These are phyloP conservation scores for Diadegma fenestrale DNA, from an alignment of 2,888 invertebrate species.

Conservation along the genomic window DNA sequence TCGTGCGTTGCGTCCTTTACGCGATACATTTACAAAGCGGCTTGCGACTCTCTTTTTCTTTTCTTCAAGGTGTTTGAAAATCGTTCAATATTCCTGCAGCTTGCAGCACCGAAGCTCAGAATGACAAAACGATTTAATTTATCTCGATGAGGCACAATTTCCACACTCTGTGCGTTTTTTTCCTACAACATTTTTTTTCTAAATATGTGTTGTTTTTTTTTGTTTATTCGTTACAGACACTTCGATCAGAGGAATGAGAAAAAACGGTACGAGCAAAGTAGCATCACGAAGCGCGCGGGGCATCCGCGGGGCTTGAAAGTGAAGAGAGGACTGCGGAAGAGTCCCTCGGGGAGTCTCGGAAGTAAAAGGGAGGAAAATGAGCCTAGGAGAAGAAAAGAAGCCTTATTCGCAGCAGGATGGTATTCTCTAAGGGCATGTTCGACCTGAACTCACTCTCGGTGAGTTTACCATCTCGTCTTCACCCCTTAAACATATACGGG, in stretches of 20 bases:
- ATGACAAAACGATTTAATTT: not conserved
- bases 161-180: not conserved
- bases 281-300: constrained; percentile 5
- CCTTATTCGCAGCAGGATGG: constrained; percentile 53
- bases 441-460: constrained; percentile 54
- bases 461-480: constrained; percentile 9
- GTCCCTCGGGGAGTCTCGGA: constrained; percentile 61
- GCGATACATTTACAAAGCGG: constrained; percentile 13
- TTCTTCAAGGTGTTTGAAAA: not conserved
- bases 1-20: constrained; percentile 39
- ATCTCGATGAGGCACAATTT: not conserved
- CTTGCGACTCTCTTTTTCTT: not conserved
- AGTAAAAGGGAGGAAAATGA: constrained; percentile 61
- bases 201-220: constrained; percentile 17
- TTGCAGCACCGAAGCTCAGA: not conserved
- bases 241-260: constrained; percentile 31
- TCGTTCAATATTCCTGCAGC: not conserved
- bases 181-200: not conserved
- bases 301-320: constrained; percentile 39
- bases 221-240: constrained; percentile 53
- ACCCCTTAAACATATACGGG: not conserved
- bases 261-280: constrained; percentile 18
- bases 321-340: constrained; percentile 55
- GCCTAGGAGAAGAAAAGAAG: constrained; percentile 59
- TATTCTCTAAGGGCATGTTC: constrained; percentile 68